Conservation (phyloP, 1,140 invertebrate species). For the Musca domestica region DNA sequence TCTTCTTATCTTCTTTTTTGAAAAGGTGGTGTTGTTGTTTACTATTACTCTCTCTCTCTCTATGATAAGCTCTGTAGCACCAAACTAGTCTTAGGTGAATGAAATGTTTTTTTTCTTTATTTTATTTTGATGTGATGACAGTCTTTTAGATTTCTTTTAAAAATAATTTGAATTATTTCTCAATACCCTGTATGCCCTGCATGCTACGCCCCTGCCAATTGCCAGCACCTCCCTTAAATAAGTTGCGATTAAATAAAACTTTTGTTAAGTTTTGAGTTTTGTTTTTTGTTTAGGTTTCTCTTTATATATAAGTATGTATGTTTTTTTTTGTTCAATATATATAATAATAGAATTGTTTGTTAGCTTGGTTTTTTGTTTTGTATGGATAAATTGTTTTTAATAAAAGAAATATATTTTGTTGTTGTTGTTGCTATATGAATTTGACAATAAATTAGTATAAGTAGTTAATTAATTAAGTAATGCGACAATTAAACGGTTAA, state of each 20-base stretch:
- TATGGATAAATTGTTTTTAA: conserved; percentile 20
- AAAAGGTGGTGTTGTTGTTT: too few relatives aligned
- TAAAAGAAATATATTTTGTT: background rate
- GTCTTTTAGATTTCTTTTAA: background rate
- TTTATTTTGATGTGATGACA: conserved; percentile 11
- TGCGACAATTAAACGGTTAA: too few relatives aligned
- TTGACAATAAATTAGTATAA: conserved; percentile 24
- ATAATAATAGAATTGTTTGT: background rate
- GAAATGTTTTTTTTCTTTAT: background rate
- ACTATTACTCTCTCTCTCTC: background rate
- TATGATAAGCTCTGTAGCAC: background rate
- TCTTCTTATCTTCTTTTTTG: too few relatives aligned
- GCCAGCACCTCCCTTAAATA: too few relatives aligned
- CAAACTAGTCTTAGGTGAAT: too few relatives aligned
- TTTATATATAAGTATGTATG: background rate
- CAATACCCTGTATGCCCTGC: too few relatives aligned
- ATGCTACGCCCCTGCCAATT: too few relatives aligned
- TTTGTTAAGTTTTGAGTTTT: conserved; percentile 2
- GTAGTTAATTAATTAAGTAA: conserved; percentile 19
- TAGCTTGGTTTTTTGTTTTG: conserved; percentile 3
- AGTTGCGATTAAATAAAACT: background rate
- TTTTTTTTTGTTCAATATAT: conserved; percentile 1
- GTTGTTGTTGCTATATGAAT: conserved; percentile 9
- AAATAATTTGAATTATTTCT: too few relatives aligned
- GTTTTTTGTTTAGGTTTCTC: background rate